phyloP scores from a whole-genome alignment of 2,888 invertebrate species.

The Eumacrocentrus americanus region DNA sequence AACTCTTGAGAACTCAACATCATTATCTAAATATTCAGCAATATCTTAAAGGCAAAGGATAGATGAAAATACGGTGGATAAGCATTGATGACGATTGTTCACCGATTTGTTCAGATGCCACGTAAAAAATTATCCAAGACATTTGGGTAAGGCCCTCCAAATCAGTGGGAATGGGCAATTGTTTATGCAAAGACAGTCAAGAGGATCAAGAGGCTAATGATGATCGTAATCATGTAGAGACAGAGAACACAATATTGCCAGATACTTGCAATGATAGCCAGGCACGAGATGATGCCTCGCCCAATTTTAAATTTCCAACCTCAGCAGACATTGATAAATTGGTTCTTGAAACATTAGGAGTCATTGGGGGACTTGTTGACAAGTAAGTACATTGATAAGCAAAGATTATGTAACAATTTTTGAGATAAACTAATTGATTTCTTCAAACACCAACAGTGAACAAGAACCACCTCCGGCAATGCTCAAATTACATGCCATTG shows the following conservation, averaged over 20 bases:
- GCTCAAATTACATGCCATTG: slow-evolving; percentile 81
- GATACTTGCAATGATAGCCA: slow-evolving; percentile 47
- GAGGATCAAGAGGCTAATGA: slow-evolving; percentile 64
- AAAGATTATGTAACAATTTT: too few species aligned
- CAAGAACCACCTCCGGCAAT: slow-evolving; percentile 87
- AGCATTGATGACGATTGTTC: not conserved
- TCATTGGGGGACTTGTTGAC: slow-evolving; percentile 83
- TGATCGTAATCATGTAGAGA: slow-evolving; percentile 45
- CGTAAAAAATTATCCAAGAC: slow-evolving; percentile 31
- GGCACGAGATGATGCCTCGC: slow-evolving; percentile 39
- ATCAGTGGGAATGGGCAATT: slow-evolving; percentile 72
- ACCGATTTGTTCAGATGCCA: slow-evolving; percentile 27
- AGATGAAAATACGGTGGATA: slow-evolving; percentile 12
- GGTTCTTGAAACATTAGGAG: slow-evolving; percentile 79
- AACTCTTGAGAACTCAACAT: not conserved
- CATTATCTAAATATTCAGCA: not conserved
- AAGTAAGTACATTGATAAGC: slow-evolving; percentile 67
- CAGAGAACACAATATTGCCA: slow-evolving; percentile 50
- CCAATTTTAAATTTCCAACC: slow-evolving; percentile 54
- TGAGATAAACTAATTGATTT: slow-evolving; percentile 5
- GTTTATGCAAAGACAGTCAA: slow-evolving; percentile 74
- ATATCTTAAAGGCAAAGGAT: not conserved
- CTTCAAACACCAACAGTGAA: slow-evolving; percentile 75
- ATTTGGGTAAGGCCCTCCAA: slow-evolving; percentile 17
- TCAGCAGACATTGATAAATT: slow-evolving; percentile 72